Conservation (phyloP, 2,797 vertebrate genomes). For the Brotula barbata region DNA sequence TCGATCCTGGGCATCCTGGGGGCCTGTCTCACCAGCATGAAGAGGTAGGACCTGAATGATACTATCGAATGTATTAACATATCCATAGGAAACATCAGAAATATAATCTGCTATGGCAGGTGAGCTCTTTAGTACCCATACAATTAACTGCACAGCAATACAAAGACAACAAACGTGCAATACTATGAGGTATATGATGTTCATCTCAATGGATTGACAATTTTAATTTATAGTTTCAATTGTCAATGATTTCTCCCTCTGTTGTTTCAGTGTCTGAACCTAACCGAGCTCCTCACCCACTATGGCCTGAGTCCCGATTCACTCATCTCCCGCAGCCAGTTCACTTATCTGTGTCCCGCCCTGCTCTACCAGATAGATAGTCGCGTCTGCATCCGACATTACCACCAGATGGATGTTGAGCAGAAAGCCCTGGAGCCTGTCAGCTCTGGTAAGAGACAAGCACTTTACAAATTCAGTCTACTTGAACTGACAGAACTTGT, state of each 20-base stretch:
- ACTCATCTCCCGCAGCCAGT: constrained; percentile 88
- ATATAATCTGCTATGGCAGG: not conserved
- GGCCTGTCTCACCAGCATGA: constrained; percentile 79
- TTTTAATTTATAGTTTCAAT: no score
- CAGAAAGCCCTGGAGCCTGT: constrained; percentile 72
- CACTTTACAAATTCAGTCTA: constrained; percentile 4
- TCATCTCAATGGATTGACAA: no score
- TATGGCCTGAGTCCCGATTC: constrained; percentile 85
- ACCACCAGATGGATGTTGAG: constrained; percentile 82
- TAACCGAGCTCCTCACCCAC: constrained; percentile 88
- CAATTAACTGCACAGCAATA: not conserved
- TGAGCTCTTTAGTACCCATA: not conserved
- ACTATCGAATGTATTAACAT: no score
- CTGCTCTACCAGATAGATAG: constrained; percentile 97
- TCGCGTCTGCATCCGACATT: constrained; percentile 91
- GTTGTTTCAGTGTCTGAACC: constrained; percentile 88
- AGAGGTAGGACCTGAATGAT: constrained; percentile 85
- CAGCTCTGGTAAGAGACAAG: constrained; percentile 69
- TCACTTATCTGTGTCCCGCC: constrained; percentile 93
- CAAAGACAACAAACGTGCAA: no score
- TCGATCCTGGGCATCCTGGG: constrained; percentile 57
- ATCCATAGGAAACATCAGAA: not conserved
- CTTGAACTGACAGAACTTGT: not conserved
- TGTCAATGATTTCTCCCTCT: not conserved
- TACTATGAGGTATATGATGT: no score